Evolutionary conservation across 2,888 invertebrate species (phyloP), one percentile per base, ranked within the genome.

Genomic region (Argyresthia albistria): DNA sequence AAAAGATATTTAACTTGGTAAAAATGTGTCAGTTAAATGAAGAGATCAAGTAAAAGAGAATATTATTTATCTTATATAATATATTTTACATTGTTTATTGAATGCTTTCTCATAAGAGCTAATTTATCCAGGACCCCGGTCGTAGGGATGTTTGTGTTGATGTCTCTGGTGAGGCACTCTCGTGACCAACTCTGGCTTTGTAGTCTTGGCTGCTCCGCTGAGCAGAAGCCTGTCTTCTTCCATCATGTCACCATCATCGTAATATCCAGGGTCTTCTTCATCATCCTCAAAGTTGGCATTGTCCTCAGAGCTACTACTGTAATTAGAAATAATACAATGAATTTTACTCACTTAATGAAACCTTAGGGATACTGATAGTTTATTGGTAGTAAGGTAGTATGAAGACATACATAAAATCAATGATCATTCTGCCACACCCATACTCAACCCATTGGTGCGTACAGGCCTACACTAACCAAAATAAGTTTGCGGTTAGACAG

Each of bases 101-200:
- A 25, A 25, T 25, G 25, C 25, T 25, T 25, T 25, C 25, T 25
- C 25, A 25, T 6, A 25, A 25, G 25, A 14, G 51, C 59, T 58
- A 25, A 59, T 62, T 54, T 60, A 60, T 46, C 55, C 67, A 53
- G 87, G 87, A 56, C 87, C 87, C 14, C 87, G 73, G 61, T 88
- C 87, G 60, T 84, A 88, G 4, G 87, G 87, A 55, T 88, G 84
- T 82, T 84, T 88, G 65, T 84, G 86, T 15, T 81, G 87, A 86
- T 88, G 87, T 73, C 87, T 78, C 62, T 76, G 83, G 63, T 81
- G 86, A n/a, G 73, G 68, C 4, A 72, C 66, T 12, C 77, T 67
- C 4, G 73, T 66, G 8, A 62, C 54, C 43, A 63, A 67, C 47
- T 70, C 73, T 8, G 62, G 57, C 16, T 60, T 65, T 53, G 56